Conservation (phyloP, 2,797 vertebrate species). For the Sorex maritimensis region DNA sequence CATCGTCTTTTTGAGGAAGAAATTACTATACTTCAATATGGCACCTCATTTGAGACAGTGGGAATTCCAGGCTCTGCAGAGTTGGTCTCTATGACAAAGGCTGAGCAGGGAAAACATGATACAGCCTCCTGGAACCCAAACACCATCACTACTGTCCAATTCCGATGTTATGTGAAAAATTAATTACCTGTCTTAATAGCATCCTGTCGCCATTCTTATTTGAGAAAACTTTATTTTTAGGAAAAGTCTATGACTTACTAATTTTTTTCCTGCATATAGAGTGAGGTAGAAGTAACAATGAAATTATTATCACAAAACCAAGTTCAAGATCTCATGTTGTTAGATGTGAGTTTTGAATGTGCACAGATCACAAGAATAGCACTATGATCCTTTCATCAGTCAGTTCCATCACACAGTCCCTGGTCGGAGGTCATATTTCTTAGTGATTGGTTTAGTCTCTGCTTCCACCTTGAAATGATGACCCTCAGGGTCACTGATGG, state of each 20-base stretch:
- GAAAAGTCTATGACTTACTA: neutral
- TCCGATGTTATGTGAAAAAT: neutral
- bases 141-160: neutral
- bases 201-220: neutral
- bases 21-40: neutral
- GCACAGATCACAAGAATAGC: neutral
- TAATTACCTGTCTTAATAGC: neutral
- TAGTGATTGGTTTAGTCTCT: neutral
- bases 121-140: neutral
- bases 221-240: neutral
- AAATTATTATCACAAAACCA: neutral
- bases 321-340: neutral
- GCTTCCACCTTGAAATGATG: neutral
- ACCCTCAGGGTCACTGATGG: neutral
- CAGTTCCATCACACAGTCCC: neutral
- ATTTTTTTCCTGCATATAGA: neutral
- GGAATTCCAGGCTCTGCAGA: neutral
- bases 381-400: neutral
- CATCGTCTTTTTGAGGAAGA: neutral
- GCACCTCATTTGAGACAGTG: neutral
- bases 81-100: neutral
- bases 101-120: neutral
- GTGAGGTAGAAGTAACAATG: neutral
- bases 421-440: neutral
- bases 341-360: slow-evolving; percentile 1